A percentile compares a stretch with the other conserved stretches of the same genome.
Conservation (phyloP, 2,113 vertebrate species). For the Barnardius zonarius region DNA sequence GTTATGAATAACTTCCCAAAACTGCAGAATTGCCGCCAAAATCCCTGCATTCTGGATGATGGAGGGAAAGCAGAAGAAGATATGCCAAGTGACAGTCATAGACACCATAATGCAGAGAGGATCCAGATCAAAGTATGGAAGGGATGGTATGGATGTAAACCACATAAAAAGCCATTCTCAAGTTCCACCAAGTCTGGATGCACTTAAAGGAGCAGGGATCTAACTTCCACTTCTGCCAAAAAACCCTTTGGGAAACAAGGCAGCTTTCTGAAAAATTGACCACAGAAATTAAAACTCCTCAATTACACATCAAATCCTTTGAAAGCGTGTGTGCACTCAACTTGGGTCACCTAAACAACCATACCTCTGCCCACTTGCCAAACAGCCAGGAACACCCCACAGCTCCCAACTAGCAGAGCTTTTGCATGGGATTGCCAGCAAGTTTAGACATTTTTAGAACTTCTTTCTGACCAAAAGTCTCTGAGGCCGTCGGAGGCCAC, state of each 20-base stretch:
- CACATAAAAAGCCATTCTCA: conserved; percentile 48
- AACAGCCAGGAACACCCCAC: background rate
- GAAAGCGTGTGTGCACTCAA: background rate
- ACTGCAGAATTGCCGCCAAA: background rate
- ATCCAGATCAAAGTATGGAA: conserved; percentile 34
- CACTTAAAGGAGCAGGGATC: conserved; percentile 50
- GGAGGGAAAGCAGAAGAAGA: background rate
- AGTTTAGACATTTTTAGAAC: conserved; percentile 56
- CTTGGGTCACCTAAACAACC: conserved; percentile 19
- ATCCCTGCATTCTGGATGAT: background rate
- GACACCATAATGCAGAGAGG: background rate
- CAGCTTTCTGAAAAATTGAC: conserved; percentile 54
- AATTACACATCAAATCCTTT: conserved; percentile 38
- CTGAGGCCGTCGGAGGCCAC: conserved; percentile 16
- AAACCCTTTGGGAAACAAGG: conserved; percentile 50
- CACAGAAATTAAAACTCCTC: conserved; percentile 58
- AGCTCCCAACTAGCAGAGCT: background rate
- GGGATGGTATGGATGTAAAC: conserved; percentile 21
- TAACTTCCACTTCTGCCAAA: conserved; percentile 51
- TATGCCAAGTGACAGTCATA: background rate
- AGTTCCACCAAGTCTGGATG: conserved; percentile 54
- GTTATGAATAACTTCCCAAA: conserved; percentile 3
- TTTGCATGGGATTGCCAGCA: conserved; percentile 22
- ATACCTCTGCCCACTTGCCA: conserved; percentile 37
- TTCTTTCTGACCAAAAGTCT: conserved; percentile 33